These are phyloP conservation scores for Baccha elongata DNA, from an alignment of 2,888 invertebrate genomes.

Conservation along the genomic window DNA sequence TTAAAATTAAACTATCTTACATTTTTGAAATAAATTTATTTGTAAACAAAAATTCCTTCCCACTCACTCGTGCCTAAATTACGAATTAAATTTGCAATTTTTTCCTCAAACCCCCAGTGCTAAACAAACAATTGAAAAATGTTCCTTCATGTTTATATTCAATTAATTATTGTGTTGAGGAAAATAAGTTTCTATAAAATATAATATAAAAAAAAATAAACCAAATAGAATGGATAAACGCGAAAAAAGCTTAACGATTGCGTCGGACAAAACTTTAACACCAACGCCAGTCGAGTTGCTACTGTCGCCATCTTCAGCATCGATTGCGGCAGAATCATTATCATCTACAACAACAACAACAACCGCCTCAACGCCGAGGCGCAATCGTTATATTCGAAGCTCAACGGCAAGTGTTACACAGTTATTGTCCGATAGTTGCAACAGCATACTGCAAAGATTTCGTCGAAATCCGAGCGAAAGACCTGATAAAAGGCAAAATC, in stretches of 20 bases:
- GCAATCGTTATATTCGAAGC: slow-evolving; percentile 89
- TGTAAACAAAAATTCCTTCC: slow-evolving; percentile 39
- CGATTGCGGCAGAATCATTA: slow-evolving; percentile 45
- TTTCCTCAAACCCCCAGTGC: neutral
- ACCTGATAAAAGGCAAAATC: slow-evolving; percentile 82
- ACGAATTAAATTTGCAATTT: slow-evolving; percentile 27
- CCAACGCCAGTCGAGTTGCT: slow-evolving; percentile 54
- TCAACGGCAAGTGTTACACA: slow-evolving; percentile 93
- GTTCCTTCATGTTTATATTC: slow-evolving; percentile 42
- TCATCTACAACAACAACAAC: slow-evolving; percentile 65
- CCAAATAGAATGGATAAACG: slow-evolving; percentile 61
- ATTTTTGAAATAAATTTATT: slow-evolving; percentile 38
- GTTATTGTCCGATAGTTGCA: slow-evolving; percentile 92
- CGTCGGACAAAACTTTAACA: slow-evolving; percentile 65
- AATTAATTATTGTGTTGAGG: slow-evolving; percentile 40
- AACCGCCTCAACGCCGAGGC: slow-evolving; percentile 83
- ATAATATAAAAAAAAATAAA: slow-evolving; percentile 11
- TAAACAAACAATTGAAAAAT: slow-evolving; percentile 41
- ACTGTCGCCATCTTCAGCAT: slow-evolving; percentile 73
- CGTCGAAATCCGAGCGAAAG: slow-evolving; percentile 90
- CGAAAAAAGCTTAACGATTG: slow-evolving; percentile 60
- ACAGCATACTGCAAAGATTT: slow-evolving; percentile 91
- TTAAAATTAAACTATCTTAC: neutral
- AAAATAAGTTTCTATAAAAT: slow-evolving; percentile 26
- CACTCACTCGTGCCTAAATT: slow-evolving; percentile 25